Base-by-base conservation (phyloP, 2,888 invertebrate genomes). In the Phyllotreta cruciferae region DNA sequence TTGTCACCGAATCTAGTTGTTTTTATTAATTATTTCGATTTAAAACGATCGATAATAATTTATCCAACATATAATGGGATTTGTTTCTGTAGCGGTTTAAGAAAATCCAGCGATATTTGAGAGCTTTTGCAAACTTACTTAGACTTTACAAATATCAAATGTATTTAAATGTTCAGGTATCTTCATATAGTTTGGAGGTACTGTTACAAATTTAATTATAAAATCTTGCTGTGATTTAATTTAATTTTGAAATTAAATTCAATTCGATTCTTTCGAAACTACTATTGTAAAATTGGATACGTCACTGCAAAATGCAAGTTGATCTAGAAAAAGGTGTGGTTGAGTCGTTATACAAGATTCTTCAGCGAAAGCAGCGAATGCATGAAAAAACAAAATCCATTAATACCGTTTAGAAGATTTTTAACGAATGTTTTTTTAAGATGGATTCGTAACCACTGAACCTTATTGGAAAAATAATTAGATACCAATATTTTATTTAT, bases 341-440 rank as follows among this genome's bases (percentile, higher is more conserved):
- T 56, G 56, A 56, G 68, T 67, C 67, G 70, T 70, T 68, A 67
- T 66, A 71, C 69, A 68, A 69, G 68, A 66, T 68, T 69, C 54
- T 62, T 66, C 66, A 69, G 67, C 68, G 70, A 70, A 71, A 71
- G 70, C 66, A 63, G 64, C 45, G 62, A 62, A 47, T 50, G 37
- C 35, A 56, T 55, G 61, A 64, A 67, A 56, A 63, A 55, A 56
- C 47, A 38, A 54, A 4, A 41, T 34, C 55, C 42, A 55, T 55
- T 55, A 55, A 42, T 42, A 34, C 41, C 6, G 39, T 24, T 14
- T 14, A 55, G 7, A 34, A 35, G 9, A 39, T 55, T 41, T 35
- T 24, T 24, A 24, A 4, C 4, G 24, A 55, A 8, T 53, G 39
- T 14, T 39, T 53, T 39, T 53, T 55, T 42, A 39, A n/a, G 53